Evolutionary conservation across 2,888 invertebrate genomes (phyloP).

Genomic region (Diadegma fenestrale): DNA sequence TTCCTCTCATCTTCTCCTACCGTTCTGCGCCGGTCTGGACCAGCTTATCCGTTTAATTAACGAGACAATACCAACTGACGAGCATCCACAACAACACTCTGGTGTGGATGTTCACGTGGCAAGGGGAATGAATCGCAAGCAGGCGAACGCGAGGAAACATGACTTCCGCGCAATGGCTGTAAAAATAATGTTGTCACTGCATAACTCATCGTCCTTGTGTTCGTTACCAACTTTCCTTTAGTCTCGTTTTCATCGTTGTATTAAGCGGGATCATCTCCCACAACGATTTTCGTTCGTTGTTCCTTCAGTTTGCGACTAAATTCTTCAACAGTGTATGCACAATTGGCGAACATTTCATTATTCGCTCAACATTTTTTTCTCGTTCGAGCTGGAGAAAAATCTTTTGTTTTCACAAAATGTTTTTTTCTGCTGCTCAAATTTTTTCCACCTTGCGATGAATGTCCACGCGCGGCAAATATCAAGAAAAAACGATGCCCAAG

Average conservation of each 20-base stretch:
- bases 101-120: slow-evolving; percentile 26
- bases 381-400: too few species aligned
- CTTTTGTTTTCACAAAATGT: too few species aligned
- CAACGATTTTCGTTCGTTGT: not conserved
- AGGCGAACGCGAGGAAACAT: slow-evolving; percentile 32
- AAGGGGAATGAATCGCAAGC: slow-evolving; percentile 50
- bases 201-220: slow-evolving; percentile 3
- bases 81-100: slow-evolving; percentile 66
- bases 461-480: too few species aligned
- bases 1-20: slow-evolving; percentile 67
- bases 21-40: slow-evolving; percentile 68
- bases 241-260: not conserved
- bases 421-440: too few species aligned
- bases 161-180: slow-evolving; percentile 19
- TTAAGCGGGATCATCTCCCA: not conserved
- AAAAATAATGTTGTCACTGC: slow-evolving; percentile 46
- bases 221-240: slow-evolving; percentile 3
- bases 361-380: too few species aligned
- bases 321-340: not conserved
- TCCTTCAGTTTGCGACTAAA: not conserved
- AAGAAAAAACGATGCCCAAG: not conserved
- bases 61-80: slow-evolving; percentile 79
- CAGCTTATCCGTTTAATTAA: slow-evolving; percentile 84
- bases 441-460: not conserved
- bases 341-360: too few species aligned